Conservation (phyloP, 2,113 vertebrate genomes). For the Sceloporus tristichus region DNA sequence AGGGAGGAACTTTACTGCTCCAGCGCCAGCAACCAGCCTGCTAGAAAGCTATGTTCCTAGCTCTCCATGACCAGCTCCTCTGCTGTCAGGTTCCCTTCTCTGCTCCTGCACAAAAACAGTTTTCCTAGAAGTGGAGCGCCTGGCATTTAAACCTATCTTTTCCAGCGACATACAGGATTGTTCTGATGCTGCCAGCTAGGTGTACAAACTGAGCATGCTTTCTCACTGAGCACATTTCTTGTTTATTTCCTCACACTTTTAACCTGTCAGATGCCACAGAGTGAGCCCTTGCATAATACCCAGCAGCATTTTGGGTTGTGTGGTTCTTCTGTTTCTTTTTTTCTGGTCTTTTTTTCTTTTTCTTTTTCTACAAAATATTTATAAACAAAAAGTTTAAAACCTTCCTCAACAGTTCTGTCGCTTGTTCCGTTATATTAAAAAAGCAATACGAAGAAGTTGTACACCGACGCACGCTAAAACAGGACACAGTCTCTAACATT, state of each 20-base stretch:
- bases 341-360: background rate
- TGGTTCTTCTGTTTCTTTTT: background rate
- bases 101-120: background rate
- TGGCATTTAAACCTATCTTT: background rate
- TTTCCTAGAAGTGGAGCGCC: no score
- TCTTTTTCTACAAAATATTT: conserved; percentile 82
- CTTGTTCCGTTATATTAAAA: conserved; percentile 49
- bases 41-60: background rate
- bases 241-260: background rate
- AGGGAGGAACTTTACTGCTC: background rate
- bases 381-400: conserved; percentile 75
- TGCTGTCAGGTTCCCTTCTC: background rate
- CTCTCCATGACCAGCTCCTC: background rate
- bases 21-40: background rate
- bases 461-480: conserved; percentile 55
- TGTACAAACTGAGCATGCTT: background rate
- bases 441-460: conserved; percentile 61
- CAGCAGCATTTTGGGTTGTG: conserved; percentile 66
- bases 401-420: conserved; percentile 69
- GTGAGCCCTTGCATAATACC: conserved; percentile 35
- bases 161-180: background rate
- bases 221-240: background rate
- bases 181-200: no score
- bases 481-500: conserved; percentile 13
- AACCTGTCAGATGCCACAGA: conserved; percentile 11